Evolutionary conservation across 2,113 vertebrate species (phyloP).

Genomic region (Rafetus swinhoei): DNA sequence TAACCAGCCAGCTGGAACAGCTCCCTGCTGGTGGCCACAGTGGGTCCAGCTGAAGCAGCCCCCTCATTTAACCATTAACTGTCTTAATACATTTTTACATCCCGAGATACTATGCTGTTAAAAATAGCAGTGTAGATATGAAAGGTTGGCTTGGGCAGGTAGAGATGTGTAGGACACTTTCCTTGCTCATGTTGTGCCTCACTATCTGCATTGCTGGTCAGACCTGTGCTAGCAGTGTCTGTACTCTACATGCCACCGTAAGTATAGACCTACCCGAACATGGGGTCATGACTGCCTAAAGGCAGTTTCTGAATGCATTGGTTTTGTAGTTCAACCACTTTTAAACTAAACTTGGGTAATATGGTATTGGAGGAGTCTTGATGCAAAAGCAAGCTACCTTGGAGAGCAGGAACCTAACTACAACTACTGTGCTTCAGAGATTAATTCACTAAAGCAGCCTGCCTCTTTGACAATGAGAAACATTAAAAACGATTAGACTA

Average conservation of each 20-base stretch:
- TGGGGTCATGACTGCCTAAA: not conserved
- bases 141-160: not conserved
- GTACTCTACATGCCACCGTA: not conserved
- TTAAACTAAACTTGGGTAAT: not conserved
- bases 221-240: not conserved
- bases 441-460: not conserved
- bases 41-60: no score
- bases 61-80: no score
- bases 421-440: not conserved
- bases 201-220: not conserved
- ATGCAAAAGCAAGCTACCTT: not conserved
- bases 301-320: not conserved
- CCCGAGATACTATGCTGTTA: not conserved
- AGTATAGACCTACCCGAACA: not conserved
- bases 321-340: not conserved
- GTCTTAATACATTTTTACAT: no score
- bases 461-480: not conserved
- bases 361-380: not conserved
- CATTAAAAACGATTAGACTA: not conserved
- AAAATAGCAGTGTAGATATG: no score
- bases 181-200: not conserved
- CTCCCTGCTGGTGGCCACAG: no score
- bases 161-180: not conserved
- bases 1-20: no score
- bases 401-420: slow-evolving; percentile 5